phyloP scores from a whole-genome alignment of 1,140 invertebrate genomes.

The Eueides isabella region DNA sequence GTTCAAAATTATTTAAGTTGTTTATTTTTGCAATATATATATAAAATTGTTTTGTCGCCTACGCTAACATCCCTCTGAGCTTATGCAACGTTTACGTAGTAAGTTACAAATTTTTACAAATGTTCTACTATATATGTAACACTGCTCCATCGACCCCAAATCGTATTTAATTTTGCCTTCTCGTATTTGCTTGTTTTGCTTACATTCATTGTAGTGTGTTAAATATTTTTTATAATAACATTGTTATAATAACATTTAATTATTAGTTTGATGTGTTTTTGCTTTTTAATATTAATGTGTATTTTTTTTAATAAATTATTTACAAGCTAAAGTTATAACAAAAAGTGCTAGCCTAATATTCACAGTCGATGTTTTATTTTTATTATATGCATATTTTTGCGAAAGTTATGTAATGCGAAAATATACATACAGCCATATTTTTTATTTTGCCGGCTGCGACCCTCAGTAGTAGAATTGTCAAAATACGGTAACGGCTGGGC shows the following conservation, averaged over 20 bases:
- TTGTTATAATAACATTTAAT: no score
- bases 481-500: not conserved
- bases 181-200: not conserved
- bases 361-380: slow-evolving; percentile 1
- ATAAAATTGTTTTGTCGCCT: slow-evolving; percentile 2
- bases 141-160: not conserved
- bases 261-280: not conserved
- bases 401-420: not conserved
- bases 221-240: not conserved
- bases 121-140: not conserved
- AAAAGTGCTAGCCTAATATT: not conserved
- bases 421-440: not conserved
- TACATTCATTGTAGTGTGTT: not conserved
- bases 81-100: not conserved
- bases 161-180: not conserved
- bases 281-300: not conserved
- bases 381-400: slow-evolving; percentile 6
- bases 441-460: not conserved
- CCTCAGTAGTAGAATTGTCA: not conserved
- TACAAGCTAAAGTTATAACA: not conserved
- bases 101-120: not conserved
- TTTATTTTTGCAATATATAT: not conserved
- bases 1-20: not conserved
- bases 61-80: slow-evolving; percentile 3
- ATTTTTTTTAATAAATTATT: not conserved